These are phyloP conservation scores for Mongoloraphidia duomilia DNA, from an alignment of 2,888 invertebrate species.

Conservation along the genomic window DNA sequence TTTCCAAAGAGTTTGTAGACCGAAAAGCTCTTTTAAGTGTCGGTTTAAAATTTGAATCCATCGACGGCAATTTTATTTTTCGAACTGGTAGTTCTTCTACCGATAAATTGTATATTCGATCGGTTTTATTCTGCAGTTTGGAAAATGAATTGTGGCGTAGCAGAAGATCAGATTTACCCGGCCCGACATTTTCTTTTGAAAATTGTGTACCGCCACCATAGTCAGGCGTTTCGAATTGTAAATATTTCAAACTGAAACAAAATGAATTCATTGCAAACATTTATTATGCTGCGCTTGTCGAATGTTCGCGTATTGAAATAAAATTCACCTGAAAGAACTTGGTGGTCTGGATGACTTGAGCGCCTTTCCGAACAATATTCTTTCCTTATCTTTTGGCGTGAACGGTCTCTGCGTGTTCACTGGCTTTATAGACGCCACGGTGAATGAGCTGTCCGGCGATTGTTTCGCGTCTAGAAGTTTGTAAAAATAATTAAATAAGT, in stretches of 20 bases:
- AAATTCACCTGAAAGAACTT: conserved; percentile 54
- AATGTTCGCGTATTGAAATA: not conserved
- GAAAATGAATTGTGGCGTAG: conserved; percentile 23
- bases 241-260: conserved; percentile 43
- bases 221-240: conserved; percentile 37
- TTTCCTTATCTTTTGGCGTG: conserved; percentile 67
- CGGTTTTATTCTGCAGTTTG: conserved; percentile 22
- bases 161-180: conserved; percentile 23
- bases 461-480: conserved; percentile 21
- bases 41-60: conserved; percentile 36
- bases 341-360: conserved; percentile 44
- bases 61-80: conserved; percentile 38
- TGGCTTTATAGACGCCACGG: conserved; percentile 31
- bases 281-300: not conserved
- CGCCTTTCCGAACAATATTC: conserved; percentile 56
- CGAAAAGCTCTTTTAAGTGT: conserved; percentile 32
- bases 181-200: conserved; percentile 22
- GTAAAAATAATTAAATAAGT: not conserved
- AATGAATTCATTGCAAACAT: conserved; percentile 1
- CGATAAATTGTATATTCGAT: conserved; percentile 27
- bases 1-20: conserved; percentile 28
- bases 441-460: conserved; percentile 25
- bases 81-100: conserved; percentile 22
- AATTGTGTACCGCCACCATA: not conserved
- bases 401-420: conserved; percentile 73